Evolutionary conservation across 2,888 invertebrate species (phyloP).

Genomic region (Harpalus rufipes): DNA sequence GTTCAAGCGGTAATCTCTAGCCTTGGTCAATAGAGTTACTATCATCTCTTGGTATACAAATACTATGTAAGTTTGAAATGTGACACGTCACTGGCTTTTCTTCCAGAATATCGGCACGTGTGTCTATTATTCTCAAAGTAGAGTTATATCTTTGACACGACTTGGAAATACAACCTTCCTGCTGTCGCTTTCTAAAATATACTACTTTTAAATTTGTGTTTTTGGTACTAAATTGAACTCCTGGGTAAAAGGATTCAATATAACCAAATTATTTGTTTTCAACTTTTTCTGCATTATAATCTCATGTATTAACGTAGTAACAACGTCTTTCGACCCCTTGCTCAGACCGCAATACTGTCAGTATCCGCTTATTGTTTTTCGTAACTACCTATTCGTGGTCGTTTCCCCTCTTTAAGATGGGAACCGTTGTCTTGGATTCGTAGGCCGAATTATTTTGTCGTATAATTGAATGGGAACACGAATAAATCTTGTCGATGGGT

Average conservation of each 20-base stretch:
- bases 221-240: slow-evolving; percentile 11
- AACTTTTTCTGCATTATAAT: slow-evolving; percentile 58
- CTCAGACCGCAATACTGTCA: slow-evolving; percentile 29
- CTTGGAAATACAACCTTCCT: slow-evolving; percentile 15
- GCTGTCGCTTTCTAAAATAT: slow-evolving; percentile 24
- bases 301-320: slow-evolving; percentile 52
- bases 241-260: slow-evolving; percentile 33
- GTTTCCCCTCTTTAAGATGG: slow-evolving; percentile 23
- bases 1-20: too few species aligned
- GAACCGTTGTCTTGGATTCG: slow-evolving; percentile 11
- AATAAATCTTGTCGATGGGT: slow-evolving; percentile 15
- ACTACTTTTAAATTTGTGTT: slow-evolving; percentile 46
- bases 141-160: slow-evolving; percentile 31
- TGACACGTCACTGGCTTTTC: background rate
- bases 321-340: slow-evolving; percentile 38
- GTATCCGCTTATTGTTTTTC: slow-evolving; percentile 59
- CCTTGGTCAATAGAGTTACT: too few species aligned
- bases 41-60: background rate
- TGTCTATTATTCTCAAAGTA: slow-evolving; percentile 45
- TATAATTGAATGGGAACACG: slow-evolving; percentile 29
- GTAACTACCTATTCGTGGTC: slow-evolving; percentile 49
- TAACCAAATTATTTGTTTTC: slow-evolving; percentile 57
- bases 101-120: background rate
- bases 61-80: background rate
- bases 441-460: background rate